Base-by-base conservation (phyloP, 2,113 vertebrate genomes). In the Hippocampus comes region DNA sequence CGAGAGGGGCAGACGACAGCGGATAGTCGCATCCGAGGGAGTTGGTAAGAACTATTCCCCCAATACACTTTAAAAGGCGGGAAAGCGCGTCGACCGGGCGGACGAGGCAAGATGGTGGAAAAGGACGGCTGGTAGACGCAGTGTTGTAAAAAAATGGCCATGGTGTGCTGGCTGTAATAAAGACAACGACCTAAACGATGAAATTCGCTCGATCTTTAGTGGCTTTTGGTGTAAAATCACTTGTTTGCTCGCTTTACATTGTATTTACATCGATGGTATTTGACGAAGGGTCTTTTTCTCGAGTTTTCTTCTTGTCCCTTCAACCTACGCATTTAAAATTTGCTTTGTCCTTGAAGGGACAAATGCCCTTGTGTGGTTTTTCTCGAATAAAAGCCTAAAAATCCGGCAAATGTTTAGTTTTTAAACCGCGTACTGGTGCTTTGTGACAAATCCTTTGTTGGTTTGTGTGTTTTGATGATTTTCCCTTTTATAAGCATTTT, bases 341-440 rank as follows among this genome's bases (percentile, higher is more conserved):
- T 88, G 86, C 93, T 93, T 94, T 94, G 93, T 94, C 93, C 93
- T 94, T 94, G 92, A 90, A 81, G 89, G 89, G 90, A 80, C 90
- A 91, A 87, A 89, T 89, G 91, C 88, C 87, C 89, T 88, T 90
- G 88, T 86, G 30, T 82, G 73, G 74, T 76, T 89, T 87, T 82
- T 63, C 46, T 89, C 78, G 76, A 83, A 60, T 72, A 87, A 88
- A 88, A 87, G 73, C 10, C 34, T 38, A 38, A 38, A 42, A 30
- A 77, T 53, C 27, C 6, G 59, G 63, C 27, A 25, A 76, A 69
- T 67, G 17, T 68, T 79, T 82, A 1, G 53, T 38, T 72, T 80
- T 80, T 72, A 11, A 71, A 59, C 10, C 42, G 15, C 70, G 56
- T 67, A 48, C 69, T 23, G 20, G 55, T 15, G 60, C 12, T 71